Evolutionary conservation across 2,797 vertebrate species (phyloP), one percentile per base, ranked within the genome.

Genomic region (Toxotes lorentzi): DNA sequence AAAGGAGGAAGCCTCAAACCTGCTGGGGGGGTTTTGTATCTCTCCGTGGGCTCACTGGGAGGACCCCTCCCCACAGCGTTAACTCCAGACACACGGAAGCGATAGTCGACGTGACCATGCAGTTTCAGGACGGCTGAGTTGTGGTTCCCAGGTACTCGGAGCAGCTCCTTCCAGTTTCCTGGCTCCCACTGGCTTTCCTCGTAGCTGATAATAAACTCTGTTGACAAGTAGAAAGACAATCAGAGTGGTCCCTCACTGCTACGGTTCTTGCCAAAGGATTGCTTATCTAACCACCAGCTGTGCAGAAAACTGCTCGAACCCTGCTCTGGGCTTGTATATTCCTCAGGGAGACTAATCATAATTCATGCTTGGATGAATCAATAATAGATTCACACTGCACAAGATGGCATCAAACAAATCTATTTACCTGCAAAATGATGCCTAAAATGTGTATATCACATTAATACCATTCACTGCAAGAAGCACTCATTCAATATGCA

Each of bases 191-290:
- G 93, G 91, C 89, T 96, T 72, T 97, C 98, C 84, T 99, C 97
- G 24, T 96, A 98, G 86, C 98, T 96, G 14, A 99, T 92, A 32
- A 99, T 93, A 2, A 97, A 98, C 75, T 97, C 98, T 99, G 93
- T 87, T 56, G 82, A 38, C 66, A 86, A 70, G 83, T 70, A 80
- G 61, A 84, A 65, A 89, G 71, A 85, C 80, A 83, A 82, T 90
- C 64, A 89, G 79, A 66, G 68, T 12, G 13, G 64, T 68, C 67
- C 50, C 73, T 81, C 51, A 60, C 59, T 63, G 62, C 71, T 41
- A 11, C 30, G 70, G 27, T 45, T 82, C 76, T 71, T 75, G 74
- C 84, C 82, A 81, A 81, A 73, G 65, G 68, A 85, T 67, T 78
- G 73, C 88, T 90, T 90, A 87, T 91, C 84, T 74, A 83, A 82